phyloP scores from a whole-genome alignment of 2,888 invertebrate genomes.

The Trissonchulus sp. region DNA sequence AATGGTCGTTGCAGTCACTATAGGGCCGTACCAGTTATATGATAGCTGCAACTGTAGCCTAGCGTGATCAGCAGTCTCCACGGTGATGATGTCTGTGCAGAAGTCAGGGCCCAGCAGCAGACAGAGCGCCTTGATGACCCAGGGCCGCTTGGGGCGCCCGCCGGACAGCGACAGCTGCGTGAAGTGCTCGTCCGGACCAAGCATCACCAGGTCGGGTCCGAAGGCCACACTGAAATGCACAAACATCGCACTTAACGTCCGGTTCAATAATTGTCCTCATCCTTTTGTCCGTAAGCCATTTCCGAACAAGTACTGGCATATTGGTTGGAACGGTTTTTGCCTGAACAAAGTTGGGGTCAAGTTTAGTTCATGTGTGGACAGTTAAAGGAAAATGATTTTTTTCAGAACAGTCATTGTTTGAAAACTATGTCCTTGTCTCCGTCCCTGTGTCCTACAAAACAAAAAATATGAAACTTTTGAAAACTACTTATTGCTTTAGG shows the following conservation, averaged over 20 bases:
- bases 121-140: conserved; percentile 56
- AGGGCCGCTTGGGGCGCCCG: conserved; percentile 58
- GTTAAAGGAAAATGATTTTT: no score
- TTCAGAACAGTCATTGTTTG: no score
- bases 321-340: background rate
- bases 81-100: conserved; percentile 58
- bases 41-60: conserved; percentile 57
- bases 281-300: background rate
- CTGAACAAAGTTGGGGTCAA: no score
- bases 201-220: conserved; percentile 59
- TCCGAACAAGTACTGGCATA: background rate
- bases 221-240: conserved; percentile 55
- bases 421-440: no score
- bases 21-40: conserved; percentile 58
- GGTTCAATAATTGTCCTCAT: conserved; percentile 4
- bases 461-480: no score
- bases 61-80: conserved; percentile 59
- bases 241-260: conserved; percentile 4
- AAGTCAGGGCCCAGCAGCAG: conserved; percentile 58
- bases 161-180: conserved; percentile 57
- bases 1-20: no score
- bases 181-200: conserved; percentile 58
- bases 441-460: no score
- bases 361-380: no score
- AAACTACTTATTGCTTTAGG: no score